These are phyloP conservation scores for Holotrichia oblita DNA, from an alignment of 1,140 invertebrate species.

Conservation along the genomic window DNA sequence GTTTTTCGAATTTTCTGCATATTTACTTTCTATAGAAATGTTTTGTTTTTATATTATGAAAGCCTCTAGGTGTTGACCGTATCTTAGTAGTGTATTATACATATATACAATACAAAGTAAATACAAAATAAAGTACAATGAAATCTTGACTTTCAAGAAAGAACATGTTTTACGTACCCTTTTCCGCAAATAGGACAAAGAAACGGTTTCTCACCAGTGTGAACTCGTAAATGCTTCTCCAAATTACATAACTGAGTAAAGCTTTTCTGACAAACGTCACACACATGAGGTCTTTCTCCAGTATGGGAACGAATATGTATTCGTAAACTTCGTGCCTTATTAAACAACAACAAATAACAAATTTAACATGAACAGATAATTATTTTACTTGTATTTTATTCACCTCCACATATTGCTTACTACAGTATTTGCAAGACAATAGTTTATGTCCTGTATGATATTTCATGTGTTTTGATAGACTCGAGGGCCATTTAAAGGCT, in stretches of 20 bases:
- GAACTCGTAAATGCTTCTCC: constrained; percentile 63
- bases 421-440: constrained; percentile 59
- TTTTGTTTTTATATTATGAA: too few species aligned
- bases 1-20: too few species aligned
- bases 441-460: constrained; percentile 63
- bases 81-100: too few species aligned
- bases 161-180: constrained; percentile 50
- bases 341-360: constrained; percentile 11
- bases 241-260: constrained; percentile 69
- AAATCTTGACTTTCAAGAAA: too few species aligned
- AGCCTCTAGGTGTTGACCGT: too few species aligned
- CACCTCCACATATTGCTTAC: constrained; percentile 62
- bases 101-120: too few species aligned
- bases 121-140: too few species aligned
- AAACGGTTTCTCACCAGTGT: constrained; percentile 63
- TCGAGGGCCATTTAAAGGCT: constrained; percentile 63
- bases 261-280: constrained; percentile 78
- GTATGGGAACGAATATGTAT: constrained; percentile 60
- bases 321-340: constrained; percentile 57
- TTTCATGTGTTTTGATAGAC: constrained; percentile 63
- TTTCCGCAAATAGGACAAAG: constrained; percentile 68
- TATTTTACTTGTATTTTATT: constrained; percentile 21
- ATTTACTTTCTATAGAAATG: too few species aligned
- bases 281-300: constrained; percentile 68
- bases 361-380: background rate